These are phyloP conservation scores for Melanargia galathea DNA, from an alignment of 2,888 invertebrate species.

Conservation along the genomic window DNA sequence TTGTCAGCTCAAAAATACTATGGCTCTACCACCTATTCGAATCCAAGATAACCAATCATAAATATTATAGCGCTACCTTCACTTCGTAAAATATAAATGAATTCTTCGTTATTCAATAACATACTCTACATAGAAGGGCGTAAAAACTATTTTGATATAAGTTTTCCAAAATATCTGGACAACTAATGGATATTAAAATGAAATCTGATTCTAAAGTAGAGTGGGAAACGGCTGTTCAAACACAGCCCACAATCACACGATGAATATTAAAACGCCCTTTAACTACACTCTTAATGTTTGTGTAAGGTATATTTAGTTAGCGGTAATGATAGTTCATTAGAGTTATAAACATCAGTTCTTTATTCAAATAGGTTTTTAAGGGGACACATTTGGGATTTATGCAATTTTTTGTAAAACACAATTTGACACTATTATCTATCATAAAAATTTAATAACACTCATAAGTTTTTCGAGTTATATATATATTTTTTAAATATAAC, in stretches of 20 bases:
- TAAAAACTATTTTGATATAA: not conserved
- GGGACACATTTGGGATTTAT: too few species aligned
- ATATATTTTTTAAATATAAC: too few species aligned
- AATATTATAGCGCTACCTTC: too few species aligned
- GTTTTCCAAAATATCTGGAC: not conserved
- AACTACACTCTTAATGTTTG: not conserved
- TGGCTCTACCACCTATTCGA: too few species aligned
- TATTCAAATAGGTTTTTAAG: not conserved
- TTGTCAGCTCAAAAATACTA: too few species aligned
- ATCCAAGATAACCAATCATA: too few species aligned
- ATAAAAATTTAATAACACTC: too few species aligned
- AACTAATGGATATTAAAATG: slow-evolving; percentile 27
- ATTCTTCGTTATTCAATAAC: not conserved
- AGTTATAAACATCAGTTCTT: not conserved
- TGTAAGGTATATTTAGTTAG: not conserved
- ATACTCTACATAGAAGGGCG: not conserved
- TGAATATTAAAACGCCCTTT: slow-evolving; percentile 5
- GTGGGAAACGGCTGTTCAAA: slow-evolving; percentile 20
- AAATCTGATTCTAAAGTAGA: slow-evolving; percentile 15
- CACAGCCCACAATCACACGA: not conserved
- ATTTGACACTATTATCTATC: too few species aligned
- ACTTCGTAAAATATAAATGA: too few species aligned
- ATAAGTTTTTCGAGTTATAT: too few species aligned
- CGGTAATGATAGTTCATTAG: not conserved
- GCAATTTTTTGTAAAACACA: too few species aligned